Base-by-base conservation (phyloP, 2,797 vertebrate genomes). In the Microctenopoma stevenorrisi region DNA sequence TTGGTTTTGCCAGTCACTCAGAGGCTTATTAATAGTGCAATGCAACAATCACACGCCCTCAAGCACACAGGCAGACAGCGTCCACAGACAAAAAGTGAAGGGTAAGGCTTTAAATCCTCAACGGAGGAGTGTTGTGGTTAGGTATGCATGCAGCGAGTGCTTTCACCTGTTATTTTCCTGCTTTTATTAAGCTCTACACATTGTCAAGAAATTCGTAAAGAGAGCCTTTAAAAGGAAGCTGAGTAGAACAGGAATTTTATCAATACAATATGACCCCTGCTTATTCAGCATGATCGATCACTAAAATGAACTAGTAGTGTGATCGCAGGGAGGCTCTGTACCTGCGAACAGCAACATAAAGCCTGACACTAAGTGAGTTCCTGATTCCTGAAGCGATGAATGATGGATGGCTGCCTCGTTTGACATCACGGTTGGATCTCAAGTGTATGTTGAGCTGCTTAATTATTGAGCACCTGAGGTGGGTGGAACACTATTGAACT, bases 1-100 rank as follows among this genome's bases (percentile, higher is more conserved):
- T 89, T 89, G 89, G 83, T 89, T 86, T 86, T 91, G 88, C 86
- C 85, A 90, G 77, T 92, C 90, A 88, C 83, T 91, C 86, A 82
- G 82, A 74, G 88, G 79, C 85, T 88, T 86, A 89, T 91, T 89
- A 90, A 83, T 85, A 86, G 81, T 73, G 83, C 84, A 60, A 76
- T 65, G 83, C 89, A 86, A 89, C 86, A 84, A 82, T 91, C 86
- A 83, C 78, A 88, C 60, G 68, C 76, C 84, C 82, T 77, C 82
- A 83, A 83, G 84, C 90, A 66, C 76, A 85, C 68, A 72, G 81
- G 85, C 80, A 87, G 81, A 72, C 78, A 73, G 80, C 12, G 18
- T 64, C 76, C 61, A 69, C 65, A 64, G 77, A 86, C 65, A 84
- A 65, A 89, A 73, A 72, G 56, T 55, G 48, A 75, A 76, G 78